Evolutionary conservation across 1,140 invertebrate species (phyloP).

Genomic region (Heliconius eleuchia): DNA sequence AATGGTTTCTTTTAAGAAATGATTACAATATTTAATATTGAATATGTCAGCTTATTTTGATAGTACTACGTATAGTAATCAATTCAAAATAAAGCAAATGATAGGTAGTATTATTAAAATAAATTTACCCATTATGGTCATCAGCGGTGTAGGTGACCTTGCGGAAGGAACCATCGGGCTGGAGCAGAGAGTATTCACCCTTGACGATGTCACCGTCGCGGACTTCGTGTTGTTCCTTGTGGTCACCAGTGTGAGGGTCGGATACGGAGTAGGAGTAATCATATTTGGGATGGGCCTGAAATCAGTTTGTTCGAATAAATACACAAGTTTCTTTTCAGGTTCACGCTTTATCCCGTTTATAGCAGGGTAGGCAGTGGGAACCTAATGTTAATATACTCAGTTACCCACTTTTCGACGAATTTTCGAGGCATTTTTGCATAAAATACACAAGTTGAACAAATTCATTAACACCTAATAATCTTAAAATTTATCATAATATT

Average conservation of each 20-base stretch:
- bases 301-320: not conserved
- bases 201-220: conserved; percentile 80
- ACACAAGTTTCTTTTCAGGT: not conserved
- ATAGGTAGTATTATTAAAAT: not conserved
- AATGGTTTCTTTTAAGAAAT: not conserved
- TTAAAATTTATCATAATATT: conserved; percentile 39
- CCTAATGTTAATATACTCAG: no score
- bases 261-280: conserved; percentile 80
- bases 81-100: not conserved
- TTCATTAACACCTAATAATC: conserved; percentile 32
- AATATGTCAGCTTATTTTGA: no score
- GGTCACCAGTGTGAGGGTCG: conserved; percentile 79
- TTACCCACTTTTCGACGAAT: no score
- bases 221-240: conserved; percentile 80
- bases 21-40: no score
- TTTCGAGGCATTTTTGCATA: no score
- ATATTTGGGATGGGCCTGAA: conserved; percentile 77
- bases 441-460: not conserved
- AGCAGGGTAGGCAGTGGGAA: no score
- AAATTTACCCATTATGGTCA: conserved; percentile 83
- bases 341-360: no score
- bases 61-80: no score
- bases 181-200: conserved; percentile 82
- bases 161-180: conserved; percentile 86
- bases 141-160: conserved; percentile 89